Evolutionary conservation across 2,113 vertebrate species (phyloP).

Genomic region (Laticauda laticaudata): DNA sequence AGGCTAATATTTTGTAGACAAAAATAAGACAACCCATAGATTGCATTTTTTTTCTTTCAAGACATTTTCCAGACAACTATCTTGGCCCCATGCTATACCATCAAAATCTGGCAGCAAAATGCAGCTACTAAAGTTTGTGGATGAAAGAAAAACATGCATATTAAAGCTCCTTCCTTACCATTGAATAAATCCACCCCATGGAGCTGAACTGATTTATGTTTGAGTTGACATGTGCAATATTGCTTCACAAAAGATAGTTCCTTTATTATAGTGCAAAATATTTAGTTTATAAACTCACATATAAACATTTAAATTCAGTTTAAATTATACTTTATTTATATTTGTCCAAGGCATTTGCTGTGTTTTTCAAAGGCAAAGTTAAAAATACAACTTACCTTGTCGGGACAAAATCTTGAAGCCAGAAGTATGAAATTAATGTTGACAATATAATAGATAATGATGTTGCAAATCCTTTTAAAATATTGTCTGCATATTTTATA

Average conservation of each 20-base stretch:
- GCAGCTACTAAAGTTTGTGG: neutral
- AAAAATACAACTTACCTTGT: constrained; percentile 78
- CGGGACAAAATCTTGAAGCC: constrained; percentile 92
- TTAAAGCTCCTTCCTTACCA: neutral
- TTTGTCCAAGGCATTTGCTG: neutral
- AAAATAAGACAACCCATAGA: neutral
- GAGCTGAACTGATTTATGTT: neutral
- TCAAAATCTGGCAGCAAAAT: neutral
- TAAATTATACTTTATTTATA: neutral
- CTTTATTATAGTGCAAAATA: neutral
- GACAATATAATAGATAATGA: constrained; percentile 98
- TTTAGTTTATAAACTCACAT: neutral
- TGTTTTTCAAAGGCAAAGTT: constrained; percentile 6
- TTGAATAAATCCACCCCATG: neutral
- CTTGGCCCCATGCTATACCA: neutral
- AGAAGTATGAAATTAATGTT: constrained; percentile 95
- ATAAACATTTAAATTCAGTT: neutral
- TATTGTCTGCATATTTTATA: constrained; percentile 98
- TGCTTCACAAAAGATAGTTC: neutral
- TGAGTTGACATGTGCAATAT: neutral
- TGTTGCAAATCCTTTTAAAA: constrained; percentile 97
- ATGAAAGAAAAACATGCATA: neutral
- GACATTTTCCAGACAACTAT: neutral
- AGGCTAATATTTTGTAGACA: neutral
- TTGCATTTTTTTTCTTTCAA: neutral